phyloP scores from a whole-genome alignment of 2,797 vertebrate species.

The Gymnopithys bicolor region DNA sequence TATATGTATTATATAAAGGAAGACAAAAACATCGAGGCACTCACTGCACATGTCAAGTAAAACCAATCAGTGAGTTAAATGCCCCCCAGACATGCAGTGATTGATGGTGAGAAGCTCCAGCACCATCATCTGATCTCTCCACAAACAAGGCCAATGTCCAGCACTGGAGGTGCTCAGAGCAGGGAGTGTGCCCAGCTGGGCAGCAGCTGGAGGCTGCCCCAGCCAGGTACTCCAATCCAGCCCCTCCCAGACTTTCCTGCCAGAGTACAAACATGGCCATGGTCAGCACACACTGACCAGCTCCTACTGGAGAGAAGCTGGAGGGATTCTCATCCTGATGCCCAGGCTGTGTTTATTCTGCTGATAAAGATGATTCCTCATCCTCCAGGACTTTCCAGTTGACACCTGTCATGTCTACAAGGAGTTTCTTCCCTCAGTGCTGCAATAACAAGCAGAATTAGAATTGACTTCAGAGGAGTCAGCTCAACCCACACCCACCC shows the following conservation, averaged over 20 bases:
- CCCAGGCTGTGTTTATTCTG: background rate
- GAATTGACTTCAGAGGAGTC: background rate
- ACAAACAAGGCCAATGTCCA: fast-evolving
- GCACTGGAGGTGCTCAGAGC: fast-evolving
- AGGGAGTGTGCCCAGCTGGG: background rate
- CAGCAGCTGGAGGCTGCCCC: background rate
- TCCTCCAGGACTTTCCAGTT: background rate
- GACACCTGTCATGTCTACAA: background rate
- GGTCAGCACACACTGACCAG: background rate
- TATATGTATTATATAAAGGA: fast-evolving
- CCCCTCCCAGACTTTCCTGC: background rate
- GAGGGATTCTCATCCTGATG: background rate
- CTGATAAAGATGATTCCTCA: background rate
- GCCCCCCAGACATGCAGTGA: fast-evolving
- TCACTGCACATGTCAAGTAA: background rate
- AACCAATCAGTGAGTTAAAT: background rate
- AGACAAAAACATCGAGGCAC: background rate
- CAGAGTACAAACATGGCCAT: fast-evolving
- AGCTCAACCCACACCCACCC: background rate
- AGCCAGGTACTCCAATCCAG: fast-evolving
- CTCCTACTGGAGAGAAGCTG: fast-evolving
- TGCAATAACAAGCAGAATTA: fast-evolving
- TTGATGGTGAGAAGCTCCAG: background rate
- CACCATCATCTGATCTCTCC: fast-evolving
- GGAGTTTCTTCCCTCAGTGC: background rate